Evolutionary conservation across 2,797 vertebrate species (phyloP), one percentile per base, ranked within the genome.

Genomic region (Neostethus bicornis): DNA sequence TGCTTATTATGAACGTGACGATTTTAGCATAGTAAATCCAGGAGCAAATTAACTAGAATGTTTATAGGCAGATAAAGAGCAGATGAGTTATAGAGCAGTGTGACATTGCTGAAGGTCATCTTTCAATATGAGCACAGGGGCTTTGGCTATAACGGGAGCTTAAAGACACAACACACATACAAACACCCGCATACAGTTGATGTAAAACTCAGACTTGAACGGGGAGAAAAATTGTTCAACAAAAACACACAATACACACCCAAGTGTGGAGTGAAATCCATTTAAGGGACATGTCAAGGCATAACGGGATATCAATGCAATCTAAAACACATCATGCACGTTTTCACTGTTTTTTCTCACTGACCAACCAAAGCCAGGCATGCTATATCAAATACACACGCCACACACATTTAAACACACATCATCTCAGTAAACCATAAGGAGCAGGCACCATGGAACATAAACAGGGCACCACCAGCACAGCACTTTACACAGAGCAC

Each of bases 21-120:
- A 71, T 79, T 82, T 85, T 74, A 83, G 68, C 61, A 72, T 72
- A 84, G 84, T 77, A 66, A 83, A 85, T 80, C 51, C 45, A 61
- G 69, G 63, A 39, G 59, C 52, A 67, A 59, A 79, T 71, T 74
- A 83, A 78, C 61, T 39, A 66, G 51, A 66, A 74, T 66, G 50
- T 89, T 86, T 86, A 87, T 76, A 64, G 67, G 60, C 69, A 71
- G 73, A 82, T 75, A 80, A 81, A 82, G 71, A 82, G 58, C 66
- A 67, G 70, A 60, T 77, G 81, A 87, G 70, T 82, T 87, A 85
- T 56, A 67, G 76, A 21, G 55, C 68, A 52, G 74, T 63, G 73
- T 73, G 75, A 80, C 76, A 73, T 49, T 41, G 54, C 74, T 59
- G 85, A 89, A 88, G 86, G 80, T 84, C 77, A 80, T 68, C 69